phyloP scores from a whole-genome alignment of 1,140 invertebrate species.

The Brachystomella parvula region DNA sequence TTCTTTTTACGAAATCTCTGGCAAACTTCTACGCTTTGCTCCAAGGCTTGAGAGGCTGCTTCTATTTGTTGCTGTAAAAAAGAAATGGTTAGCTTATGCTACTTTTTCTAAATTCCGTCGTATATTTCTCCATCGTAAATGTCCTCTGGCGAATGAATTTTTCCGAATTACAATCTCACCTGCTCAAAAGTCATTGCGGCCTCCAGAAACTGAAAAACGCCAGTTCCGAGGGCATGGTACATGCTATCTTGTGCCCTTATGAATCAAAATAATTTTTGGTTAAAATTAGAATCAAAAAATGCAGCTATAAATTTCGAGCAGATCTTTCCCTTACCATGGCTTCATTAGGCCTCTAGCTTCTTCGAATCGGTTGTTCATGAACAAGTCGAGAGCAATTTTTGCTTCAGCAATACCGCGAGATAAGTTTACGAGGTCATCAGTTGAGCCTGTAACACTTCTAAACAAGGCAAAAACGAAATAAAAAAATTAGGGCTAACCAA shows the following conservation, averaged over 20 bases:
- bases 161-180: too few relatives aligned
- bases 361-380: constrained; percentile 82
- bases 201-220: constrained; percentile 82
- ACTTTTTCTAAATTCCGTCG: background rate
- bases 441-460: too few relatives aligned
- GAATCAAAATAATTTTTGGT: background rate
- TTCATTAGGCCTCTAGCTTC: constrained; percentile 64
- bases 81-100: constrained; percentile 26
- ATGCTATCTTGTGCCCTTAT: constrained; percentile 71
- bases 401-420: constrained; percentile 59
- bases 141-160: too few relatives aligned
- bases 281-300: background rate
- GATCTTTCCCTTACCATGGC: constrained; percentile 54
- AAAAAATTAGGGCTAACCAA: too few relatives aligned
- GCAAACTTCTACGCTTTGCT: constrained; percentile 67
- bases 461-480: too few relatives aligned
- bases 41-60: constrained; percentile 61
- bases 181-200: constrained; percentile 87
- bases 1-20: constrained; percentile 61
- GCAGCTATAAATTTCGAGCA: constrained; percentile 9
- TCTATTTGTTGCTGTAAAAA: constrained; percentile 58
- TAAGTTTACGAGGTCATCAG: constrained; percentile 48
- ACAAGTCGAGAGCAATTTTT: constrained; percentile 62
- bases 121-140: constrained; percentile 1
- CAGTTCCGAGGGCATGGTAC: constrained; percentile 84